Evolutionary conservation across 2,888 invertebrate genomes (phyloP), one percentile per base, ranked within the genome.

Genomic region (Heliconius hortense): DNA sequence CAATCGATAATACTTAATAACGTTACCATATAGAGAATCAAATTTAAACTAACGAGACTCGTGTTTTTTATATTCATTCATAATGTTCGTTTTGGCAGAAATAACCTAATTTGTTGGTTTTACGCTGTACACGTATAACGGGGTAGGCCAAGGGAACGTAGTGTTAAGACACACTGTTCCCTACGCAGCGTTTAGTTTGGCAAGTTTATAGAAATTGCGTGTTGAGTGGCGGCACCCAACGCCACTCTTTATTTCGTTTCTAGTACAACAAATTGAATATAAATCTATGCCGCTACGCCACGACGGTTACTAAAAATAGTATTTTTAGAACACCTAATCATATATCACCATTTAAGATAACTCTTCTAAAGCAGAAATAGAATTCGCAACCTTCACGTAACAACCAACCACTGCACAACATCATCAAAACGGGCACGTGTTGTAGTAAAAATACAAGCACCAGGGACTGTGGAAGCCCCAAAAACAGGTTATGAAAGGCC

Each of bases 401-500:
- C n/a, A n/a, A 10, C 1, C 8, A 66, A 66, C 24, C 24, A 66
- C 4, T 15, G 24, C 66, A 66, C 39, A 35, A 15, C 39, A 66
- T 39, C 39, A 31, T n/a, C 35, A 35, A 56, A 56, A 60, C 39
- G 24, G 79, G 80, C 83, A 81, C 83, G 83, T 82, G 83, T 78
- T 80, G 79, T 81, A 79, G 77, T 77, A 87, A 88, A 89, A 88
- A 85, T 82, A 82, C 79, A 84, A 86, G 85, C 85, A 86, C 85
- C 86, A 87, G 89, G 90, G 89, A 87, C 89, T 86, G 89, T 91
- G 93, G 91, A 89, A 92, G 91, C 92, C 93, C 93, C 93, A 89
- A 93, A 94, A 93, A 93, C 93, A 92, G 93, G 93, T 93, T 94
- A 91, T 89, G 89, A 90, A 89, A 90, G 87, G 89, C 90, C 90